Base-by-base conservation (phyloP, 2,888 invertebrate genomes). In the Lasioglossum figueresi region DNA sequence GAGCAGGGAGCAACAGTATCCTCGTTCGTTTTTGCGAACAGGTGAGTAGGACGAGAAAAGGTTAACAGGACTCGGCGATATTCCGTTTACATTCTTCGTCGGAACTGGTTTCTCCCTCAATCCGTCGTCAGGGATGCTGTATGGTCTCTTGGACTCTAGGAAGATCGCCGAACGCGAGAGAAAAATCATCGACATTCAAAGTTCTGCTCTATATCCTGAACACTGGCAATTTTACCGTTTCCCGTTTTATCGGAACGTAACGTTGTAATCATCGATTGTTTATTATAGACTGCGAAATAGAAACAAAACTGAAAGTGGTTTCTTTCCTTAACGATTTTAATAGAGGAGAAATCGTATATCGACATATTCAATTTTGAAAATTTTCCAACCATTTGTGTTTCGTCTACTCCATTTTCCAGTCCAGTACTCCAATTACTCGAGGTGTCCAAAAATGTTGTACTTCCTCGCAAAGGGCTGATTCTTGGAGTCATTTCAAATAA, bases 51-150 rank as follows among this genome's bases (percentile, higher is more conserved):
- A 91, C 90, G 92, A 91, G 91, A 88, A 93, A 93, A 94, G 93
- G 93, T 92, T 93, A 93, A 94, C 93, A 91, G 93, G 93, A 93
- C 93, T 92, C 91, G 90, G 56, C 84, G 82, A 91, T 93, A 93
- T 93, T 93, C 92, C 93, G 93, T 93, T 93, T 93, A 91, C 92
- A 92, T 93, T 93, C 93, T 92, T 92, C 90, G 85, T 34, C 82
- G 87, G 87, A 91, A 93, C 93, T 92, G 93, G 93, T 93, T 94
- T 93, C 91, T 86, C 90, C 91, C 89, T 88, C 90, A 88, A 86
- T 83, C 76, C 73, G 31, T 71, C 82, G 71, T 66, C 84, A 66
- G 82, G 76, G 87, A 88, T 86, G 77, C 45, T 89, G 79, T 71
- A 80, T 16, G 82, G 77, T 77, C 82, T 82, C 70, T 52, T 66